Evolutionary conservation across 2,888 invertebrate genomes (phyloP).

Genomic region (Rhabditoides inermis): DNA sequence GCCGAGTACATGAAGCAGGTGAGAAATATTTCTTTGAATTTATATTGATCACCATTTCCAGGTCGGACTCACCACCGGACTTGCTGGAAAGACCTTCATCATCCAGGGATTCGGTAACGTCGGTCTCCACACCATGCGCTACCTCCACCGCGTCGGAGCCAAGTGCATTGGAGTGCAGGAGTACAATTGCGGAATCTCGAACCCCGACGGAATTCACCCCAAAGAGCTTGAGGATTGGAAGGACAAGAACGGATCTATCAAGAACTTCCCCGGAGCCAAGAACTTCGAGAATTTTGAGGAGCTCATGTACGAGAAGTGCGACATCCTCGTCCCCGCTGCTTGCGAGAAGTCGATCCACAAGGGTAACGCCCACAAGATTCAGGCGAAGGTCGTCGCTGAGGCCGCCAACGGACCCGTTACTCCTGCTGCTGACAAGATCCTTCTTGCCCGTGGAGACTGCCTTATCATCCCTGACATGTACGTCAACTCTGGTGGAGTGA

Average conservation of each 20-base stretch:
- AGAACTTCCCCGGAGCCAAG: constrained; percentile 85
- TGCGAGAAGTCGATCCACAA: constrained; percentile 84
- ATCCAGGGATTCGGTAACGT: constrained; percentile 74
- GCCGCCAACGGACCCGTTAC: constrained; percentile 96
- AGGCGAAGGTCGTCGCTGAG: constrained; percentile 87
- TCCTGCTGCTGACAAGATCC: constrained; percentile 82
- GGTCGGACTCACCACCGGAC: constrained; percentile 74
- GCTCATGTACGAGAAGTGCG: constrained; percentile 80
- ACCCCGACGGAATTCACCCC: constrained; percentile 84
- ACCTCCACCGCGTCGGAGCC: constrained; percentile 78
- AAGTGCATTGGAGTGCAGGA: constrained; percentile 85
- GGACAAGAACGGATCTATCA: constrained; percentile 70
- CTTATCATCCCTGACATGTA: constrained; percentile 81
- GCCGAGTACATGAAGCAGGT: constrained; percentile 78
- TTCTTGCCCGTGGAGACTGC: constrained; percentile 71
- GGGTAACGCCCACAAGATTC: constrained; percentile 78
- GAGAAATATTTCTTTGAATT: neutral
- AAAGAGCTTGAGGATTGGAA: constrained; percentile 60
- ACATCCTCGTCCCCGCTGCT: constrained; percentile 92
- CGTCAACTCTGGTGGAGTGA: constrained; percentile 76
- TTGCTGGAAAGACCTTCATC: constrained; percentile 89
- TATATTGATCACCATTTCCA: neutral
- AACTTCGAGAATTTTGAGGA: constrained; percentile 62
- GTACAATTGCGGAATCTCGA: constrained; percentile 75
- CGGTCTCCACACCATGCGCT: constrained; percentile 86